These are phyloP conservation scores for Bubalus kerabau DNA, from an alignment of 2,113 vertebrate species.

Conservation along the genomic window DNA sequence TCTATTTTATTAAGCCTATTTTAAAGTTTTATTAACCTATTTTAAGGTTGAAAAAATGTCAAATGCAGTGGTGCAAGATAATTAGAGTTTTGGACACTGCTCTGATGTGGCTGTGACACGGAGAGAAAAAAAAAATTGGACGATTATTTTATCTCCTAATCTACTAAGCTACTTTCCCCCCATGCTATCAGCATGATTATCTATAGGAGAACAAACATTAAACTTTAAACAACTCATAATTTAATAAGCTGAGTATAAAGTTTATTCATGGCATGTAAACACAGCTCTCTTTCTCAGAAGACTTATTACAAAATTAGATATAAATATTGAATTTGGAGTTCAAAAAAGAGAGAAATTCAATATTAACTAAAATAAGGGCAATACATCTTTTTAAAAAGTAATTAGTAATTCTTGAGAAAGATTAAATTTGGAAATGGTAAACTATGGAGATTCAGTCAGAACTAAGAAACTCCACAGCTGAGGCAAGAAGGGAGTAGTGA, in stretches of 20 bases:
- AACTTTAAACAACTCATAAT: background rate
- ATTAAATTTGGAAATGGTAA: background rate
- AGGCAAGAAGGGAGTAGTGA: accelerated
- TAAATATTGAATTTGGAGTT: conserved; percentile 16
- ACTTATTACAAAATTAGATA: background rate
- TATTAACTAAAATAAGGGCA: background rate
- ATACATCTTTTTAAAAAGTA: background rate
- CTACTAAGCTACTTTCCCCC: background rate
- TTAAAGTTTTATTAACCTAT: background rate
- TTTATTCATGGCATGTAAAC: conserved; percentile 20
- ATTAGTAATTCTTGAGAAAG: background rate
- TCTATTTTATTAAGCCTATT: background rate
- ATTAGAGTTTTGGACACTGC: background rate
- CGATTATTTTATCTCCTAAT: background rate
- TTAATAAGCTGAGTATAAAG: background rate
- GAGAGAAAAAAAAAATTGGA: background rate
- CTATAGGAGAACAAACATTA: background rate
- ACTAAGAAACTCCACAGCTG: background rate
- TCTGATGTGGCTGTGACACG: background rate
- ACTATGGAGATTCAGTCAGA: background rate
- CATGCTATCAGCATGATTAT: background rate
- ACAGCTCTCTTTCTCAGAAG: background rate
- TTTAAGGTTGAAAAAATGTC: background rate
- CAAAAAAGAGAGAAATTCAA: background rate
- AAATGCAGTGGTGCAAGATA: background rate